These are phyloP conservation scores for Apamea monoglypha DNA, from an alignment of 2,888 invertebrate species.

Conservation along the genomic window DNA sequence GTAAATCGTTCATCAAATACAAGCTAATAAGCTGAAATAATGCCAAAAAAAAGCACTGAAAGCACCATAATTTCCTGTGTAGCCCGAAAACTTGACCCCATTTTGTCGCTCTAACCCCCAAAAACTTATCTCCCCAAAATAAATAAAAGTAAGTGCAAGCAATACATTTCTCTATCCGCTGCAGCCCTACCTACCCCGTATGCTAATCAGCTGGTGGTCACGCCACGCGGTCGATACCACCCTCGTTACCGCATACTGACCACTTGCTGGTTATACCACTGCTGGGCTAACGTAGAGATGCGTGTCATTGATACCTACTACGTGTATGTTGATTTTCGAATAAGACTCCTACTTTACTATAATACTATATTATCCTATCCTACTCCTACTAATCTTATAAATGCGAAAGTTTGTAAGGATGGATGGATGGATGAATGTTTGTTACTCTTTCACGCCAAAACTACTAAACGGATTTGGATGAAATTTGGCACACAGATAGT, in stretches of 20 bases:
- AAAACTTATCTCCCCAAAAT: slow-evolving; percentile 28
- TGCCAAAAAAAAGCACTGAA: no score
- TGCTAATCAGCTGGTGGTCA: slow-evolving; percentile 75
- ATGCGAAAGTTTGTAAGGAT: no score
- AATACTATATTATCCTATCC: no score
- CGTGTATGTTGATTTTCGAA: no score
- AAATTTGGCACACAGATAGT: no score
- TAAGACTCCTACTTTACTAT: neutral
- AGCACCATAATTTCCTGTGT: neutral
- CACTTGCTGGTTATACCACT: slow-evolving; percentile 6
- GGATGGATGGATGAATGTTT: no score
- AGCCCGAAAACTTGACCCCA: neutral
- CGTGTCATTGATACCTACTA: neutral
- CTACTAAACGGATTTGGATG: no score
- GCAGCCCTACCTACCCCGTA: slow-evolving; percentile 68
- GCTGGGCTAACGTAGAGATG: slow-evolving; percentile 18
- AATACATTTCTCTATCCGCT: slow-evolving; percentile 34
- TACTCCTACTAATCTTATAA: neutral
- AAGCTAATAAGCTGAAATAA: neutral
- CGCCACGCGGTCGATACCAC: slow-evolving; percentile 73
- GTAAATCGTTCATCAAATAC: neutral
- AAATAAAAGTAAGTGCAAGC: slow-evolving; percentile 34
- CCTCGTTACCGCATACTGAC: slow-evolving; percentile 58
- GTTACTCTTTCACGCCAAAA: no score
- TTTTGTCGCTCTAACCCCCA: neutral